Percentiles rank a stretch among this genome's conserved stretches.
Conservation (phyloP, 2,888 invertebrate genomes). For the Meandrusa payeni region DNA sequence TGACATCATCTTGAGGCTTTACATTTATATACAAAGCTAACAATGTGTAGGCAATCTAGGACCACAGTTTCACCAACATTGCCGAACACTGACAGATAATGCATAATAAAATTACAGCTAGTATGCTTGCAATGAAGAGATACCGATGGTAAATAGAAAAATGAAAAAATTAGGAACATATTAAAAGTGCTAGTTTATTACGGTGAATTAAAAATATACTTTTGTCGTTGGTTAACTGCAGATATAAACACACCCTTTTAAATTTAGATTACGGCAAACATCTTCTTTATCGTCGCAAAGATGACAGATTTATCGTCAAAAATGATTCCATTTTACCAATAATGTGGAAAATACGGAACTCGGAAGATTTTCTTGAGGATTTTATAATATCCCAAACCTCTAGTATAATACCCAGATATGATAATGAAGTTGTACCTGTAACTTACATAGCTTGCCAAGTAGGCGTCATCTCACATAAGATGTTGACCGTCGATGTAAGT, state of each 20-base stretch:
- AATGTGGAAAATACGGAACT: constrained; percentile 76
- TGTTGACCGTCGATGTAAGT: constrained; percentile 68
- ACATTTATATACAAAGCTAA: too few relatives aligned
- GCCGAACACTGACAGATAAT: too few relatives aligned
- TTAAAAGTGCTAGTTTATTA: too few relatives aligned
- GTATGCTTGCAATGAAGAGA: too few relatives aligned
- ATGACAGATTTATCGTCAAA: constrained; percentile 69
- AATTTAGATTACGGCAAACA: constrained; percentile 75
- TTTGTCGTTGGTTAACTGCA: too few relatives aligned
- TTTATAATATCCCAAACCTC: constrained; percentile 65
- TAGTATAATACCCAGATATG: constrained; percentile 64
- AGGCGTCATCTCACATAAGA: constrained; percentile 57
- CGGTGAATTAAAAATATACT: too few relatives aligned
- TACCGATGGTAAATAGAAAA: too few relatives aligned
- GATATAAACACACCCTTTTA: too few relatives aligned
- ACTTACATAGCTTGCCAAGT: constrained; percentile 71
- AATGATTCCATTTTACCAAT: constrained; percentile 80
- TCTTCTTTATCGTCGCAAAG: constrained; percentile 71
- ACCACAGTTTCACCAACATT: not conserved
- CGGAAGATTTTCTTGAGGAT: constrained; percentile 59
- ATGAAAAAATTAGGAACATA: too few relatives aligned
- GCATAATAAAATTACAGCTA: too few relatives aligned
- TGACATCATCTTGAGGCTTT: too few relatives aligned
- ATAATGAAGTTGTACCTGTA: constrained; percentile 69
- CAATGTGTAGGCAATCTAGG: not conserved